These are phyloP conservation scores for Cephus nigrinus DNA, from an alignment of 2,888 invertebrate species.

Conservation along the genomic window DNA sequence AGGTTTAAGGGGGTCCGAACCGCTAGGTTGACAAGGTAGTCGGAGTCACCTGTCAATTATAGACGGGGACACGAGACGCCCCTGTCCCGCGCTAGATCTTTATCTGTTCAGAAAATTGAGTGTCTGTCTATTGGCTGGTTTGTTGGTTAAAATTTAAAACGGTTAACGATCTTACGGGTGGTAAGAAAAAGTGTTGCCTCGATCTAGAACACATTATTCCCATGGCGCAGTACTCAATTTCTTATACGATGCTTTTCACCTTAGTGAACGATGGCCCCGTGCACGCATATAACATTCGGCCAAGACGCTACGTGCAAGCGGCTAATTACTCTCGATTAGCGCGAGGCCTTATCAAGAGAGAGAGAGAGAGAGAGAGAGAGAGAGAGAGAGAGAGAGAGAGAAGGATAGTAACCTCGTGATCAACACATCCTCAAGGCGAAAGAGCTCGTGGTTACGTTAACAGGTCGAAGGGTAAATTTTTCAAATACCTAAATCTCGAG, in stretches of 20 bases:
- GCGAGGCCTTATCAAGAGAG: neutral
- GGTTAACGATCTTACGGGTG: constrained; percentile 8
- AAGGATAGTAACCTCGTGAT: neutral
- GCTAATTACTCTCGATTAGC: neutral
- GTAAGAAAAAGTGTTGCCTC: neutral
- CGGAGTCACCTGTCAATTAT: constrained; percentile 56
- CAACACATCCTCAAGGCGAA: neutral
- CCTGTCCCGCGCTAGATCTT: constrained; percentile 39
- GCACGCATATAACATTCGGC: neutral
- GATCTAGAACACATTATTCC: neutral
- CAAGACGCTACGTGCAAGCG: neutral
- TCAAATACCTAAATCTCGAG: constrained; percentile 24
- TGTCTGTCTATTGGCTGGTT: constrained; percentile 6
- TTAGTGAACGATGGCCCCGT: neutral
- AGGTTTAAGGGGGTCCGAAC: constrained; percentile 29
- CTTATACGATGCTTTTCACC: neutral
- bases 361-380: neutral
- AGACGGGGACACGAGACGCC: constrained; percentile 25
- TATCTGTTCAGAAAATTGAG: constrained; percentile 43
- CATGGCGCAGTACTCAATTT: neutral
- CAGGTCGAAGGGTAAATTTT: neutral
- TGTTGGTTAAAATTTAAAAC: constrained; percentile 5
- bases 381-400: neutral
- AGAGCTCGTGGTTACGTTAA: neutral
- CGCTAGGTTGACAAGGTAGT: constrained; percentile 22